Percentiles rank a stretch among this genome's conserved stretches.
Evolutionary conservation across 2,113 vertebrate species (phyloP).

Genomic region (Mus musculus): GRCm39 chr16:88817001-88817500

Average conservation of each 20-base stretch:
- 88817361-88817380: not conserved
- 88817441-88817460: too few relatives aligned
- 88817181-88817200: not conserved
- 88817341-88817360: not conserved
- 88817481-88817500: too few relatives aligned
- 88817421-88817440: not conserved
- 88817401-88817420: not conserved
- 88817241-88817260: not conserved
- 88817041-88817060: not conserved
- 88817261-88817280: not conserved
- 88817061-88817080: not conserved
- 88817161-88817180: not conserved
- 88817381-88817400: not conserved
- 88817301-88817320: not conserved
- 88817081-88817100: not conserved
- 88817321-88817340: not conserved
- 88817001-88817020: not conserved
- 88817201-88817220: not conserved
- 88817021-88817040: not conserved
- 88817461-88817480: too few relatives aligned
- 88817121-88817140: not conserved
- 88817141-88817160: not conserved
- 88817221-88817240: not conserved
- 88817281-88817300: not conserved
- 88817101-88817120: not conserved